A percentile compares a stretch with the other conserved stretches of the same genome.
Evolutionary conservation across 1,140 invertebrate genomes (phyloP).

Genomic region (Dolichoris vasculosae): DNA sequence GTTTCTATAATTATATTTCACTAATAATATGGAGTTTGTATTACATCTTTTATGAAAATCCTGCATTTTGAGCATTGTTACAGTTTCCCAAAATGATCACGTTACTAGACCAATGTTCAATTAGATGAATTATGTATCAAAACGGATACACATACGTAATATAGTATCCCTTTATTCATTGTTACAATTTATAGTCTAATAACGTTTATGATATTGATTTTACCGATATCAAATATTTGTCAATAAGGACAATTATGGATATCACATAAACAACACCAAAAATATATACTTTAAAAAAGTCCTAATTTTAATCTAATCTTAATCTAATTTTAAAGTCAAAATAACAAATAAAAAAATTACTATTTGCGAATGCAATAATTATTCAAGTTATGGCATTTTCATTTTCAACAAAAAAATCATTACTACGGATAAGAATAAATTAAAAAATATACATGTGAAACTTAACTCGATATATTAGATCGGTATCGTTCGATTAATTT

Average conservation of each 20-base stretch:
- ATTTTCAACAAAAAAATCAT: no score
- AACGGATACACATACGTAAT: neutral
- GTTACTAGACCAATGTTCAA: neutral
- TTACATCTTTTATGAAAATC: neutral
- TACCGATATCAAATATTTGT: neutral
- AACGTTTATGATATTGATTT: neutral
- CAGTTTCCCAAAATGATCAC: neutral
- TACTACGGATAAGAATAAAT: no score
- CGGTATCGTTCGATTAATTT: no score
- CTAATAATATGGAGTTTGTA: no score
- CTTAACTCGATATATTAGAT: no score
- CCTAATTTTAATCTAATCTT: no score
- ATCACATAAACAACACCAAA: neutral
- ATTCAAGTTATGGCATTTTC: no score
- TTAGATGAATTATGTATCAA: neutral
- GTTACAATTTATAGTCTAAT: constrained; percentile 1
- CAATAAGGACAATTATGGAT: neutral
- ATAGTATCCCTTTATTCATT: neutral
- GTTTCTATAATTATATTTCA: no score
- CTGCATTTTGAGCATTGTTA: neutral
- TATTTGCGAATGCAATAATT: no score
- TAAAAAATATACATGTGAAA: no score
- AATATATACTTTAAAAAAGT: neutral
- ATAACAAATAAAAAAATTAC: no score
- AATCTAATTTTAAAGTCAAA: no score